Evolutionary conservation across 2,113 vertebrate genomes (phyloP), one percentile per base, ranked within the genome.

Genomic region (Apaloderma vittatum): DNA sequence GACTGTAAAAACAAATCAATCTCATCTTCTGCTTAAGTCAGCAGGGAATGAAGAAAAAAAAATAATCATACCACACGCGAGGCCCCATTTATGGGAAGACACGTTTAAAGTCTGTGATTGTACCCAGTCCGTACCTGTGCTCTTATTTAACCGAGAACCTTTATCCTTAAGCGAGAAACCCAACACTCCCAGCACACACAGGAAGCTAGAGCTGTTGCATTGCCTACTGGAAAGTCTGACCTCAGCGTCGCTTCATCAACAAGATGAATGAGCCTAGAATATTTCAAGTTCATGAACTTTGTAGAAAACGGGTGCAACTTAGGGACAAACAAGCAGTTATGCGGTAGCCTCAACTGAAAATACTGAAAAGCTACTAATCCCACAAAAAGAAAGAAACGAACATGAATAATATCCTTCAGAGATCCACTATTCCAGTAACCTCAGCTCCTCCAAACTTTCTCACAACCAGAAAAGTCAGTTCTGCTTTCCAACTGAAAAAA

Each of bases 61-160:
- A 58, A 46, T 3, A 49, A 90, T 3, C 36, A 23, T 13, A 55
- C 5, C 1, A 0, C 26, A 73, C 1, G 0, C 2, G 1, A 91
- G 36, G 32, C 15, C 11, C 32, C 48, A 11, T 55, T 87, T 48
- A 58, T 29, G 49, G 43, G 29, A 74, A 49, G 10, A 27, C 1
- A 15, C 4, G 11, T 72, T 81, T 59, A 87, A 87, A 91, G 52
- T 24, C 34, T 4, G 7, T 72, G 22, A 54, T 20, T 37, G 18
- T 15, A 4, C 54, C 15, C 51, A 51, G 17, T 29, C 48, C 2
- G 0, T 9, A 61, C 1, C 30, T 68, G 29, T 40, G 32, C 72
- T 74, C 45, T 48, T 34, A 29, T 29, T 63, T 26, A 86, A 62
- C 11, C 30, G 46, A 88, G 40, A 91, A 36, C 11, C 46, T 17